phyloP scores from a whole-genome alignment of 2,113 vertebrate species.

The Cochlearius cochlearius region DNA sequence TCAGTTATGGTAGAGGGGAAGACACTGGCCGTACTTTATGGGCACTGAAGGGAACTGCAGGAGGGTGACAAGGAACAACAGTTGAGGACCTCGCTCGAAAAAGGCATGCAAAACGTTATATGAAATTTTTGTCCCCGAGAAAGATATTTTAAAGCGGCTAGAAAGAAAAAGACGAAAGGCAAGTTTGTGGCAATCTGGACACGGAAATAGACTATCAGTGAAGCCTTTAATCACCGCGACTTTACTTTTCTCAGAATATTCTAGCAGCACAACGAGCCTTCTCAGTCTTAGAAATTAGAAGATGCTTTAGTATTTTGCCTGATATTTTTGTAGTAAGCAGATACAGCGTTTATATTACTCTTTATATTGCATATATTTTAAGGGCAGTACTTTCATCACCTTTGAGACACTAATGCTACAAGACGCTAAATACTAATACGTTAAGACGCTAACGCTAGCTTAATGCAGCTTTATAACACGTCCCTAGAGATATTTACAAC shows the following conservation, averaged over 20 bases:
- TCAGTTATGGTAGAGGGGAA: rapidly evolving
- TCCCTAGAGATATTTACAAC: slow-evolving; percentile 45
- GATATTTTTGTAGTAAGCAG: background rate
- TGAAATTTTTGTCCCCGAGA: background rate
- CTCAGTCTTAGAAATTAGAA: background rate
- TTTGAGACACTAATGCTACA: slow-evolving; percentile 31
- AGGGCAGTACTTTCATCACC: slow-evolving; percentile 27
- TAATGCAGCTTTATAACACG: slow-evolving; percentile 57
- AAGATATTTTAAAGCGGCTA: background rate
- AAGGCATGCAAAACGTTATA: background rate
- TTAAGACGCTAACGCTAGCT: slow-evolving; percentile 46
- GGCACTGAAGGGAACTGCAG: background rate
- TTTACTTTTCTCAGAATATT: background rate
- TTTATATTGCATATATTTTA: background rate
- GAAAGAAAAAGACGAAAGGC: background rate
- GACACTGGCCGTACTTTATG: background rate
- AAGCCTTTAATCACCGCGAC: background rate
- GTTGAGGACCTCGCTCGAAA: background rate
- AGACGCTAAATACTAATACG: slow-evolving; percentile 7
- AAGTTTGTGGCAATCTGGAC: background rate
- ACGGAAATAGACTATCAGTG: background rate
- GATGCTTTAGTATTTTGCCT: background rate
- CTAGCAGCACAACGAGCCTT: background rate
- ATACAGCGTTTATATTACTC: background rate
- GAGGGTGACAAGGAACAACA: background rate